phyloP scores from a whole-genome alignment of 2,888 invertebrate species.

The Ischnus inquisitorius region DNA sequence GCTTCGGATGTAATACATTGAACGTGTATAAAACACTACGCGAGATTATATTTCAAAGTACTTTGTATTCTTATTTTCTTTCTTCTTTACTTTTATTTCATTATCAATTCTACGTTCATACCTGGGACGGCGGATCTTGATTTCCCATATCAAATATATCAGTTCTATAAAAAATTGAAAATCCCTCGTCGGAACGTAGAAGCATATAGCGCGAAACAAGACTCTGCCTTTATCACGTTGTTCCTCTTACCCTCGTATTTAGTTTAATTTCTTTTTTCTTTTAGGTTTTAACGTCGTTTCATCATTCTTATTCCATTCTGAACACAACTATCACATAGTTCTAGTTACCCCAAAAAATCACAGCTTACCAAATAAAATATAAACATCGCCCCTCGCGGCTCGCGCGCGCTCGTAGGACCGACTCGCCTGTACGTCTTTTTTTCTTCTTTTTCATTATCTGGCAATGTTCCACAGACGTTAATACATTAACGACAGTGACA shows the following conservation, averaged over 20 bases:
- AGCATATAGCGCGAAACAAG: background rate
- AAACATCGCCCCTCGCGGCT: conserved; percentile 27
- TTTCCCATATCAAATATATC: conserved; percentile 4
- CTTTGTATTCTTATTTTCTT: conserved; percentile 1
- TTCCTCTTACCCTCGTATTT: no score
- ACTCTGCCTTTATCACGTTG: background rate
- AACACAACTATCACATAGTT: conserved; percentile 68
- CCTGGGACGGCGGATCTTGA: background rate
- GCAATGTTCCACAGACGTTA: conserved; percentile 9
- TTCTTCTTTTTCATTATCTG: conserved; percentile 49
- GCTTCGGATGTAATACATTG: conserved; percentile 34
- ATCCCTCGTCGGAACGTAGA: background rate
- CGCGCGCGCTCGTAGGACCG: conserved; percentile 2
- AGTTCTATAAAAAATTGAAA: background rate
- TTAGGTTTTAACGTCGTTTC: conserved; percentile 2
- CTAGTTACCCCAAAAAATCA: conserved; percentile 47
- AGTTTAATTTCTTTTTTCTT: background rate
- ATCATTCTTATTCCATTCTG: conserved; percentile 47
- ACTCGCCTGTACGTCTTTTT: background rate
- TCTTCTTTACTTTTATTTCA: background rate
- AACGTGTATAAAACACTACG: conserved; percentile 40
- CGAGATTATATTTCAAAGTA: background rate
- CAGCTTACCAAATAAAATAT: conserved; percentile 61
- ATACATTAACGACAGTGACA: background rate
- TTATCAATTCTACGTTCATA: conserved; percentile 3